Evolutionary conservation across 2,888 invertebrate genomes (phyloP).

Genomic region (Plebejus argus): DNA sequence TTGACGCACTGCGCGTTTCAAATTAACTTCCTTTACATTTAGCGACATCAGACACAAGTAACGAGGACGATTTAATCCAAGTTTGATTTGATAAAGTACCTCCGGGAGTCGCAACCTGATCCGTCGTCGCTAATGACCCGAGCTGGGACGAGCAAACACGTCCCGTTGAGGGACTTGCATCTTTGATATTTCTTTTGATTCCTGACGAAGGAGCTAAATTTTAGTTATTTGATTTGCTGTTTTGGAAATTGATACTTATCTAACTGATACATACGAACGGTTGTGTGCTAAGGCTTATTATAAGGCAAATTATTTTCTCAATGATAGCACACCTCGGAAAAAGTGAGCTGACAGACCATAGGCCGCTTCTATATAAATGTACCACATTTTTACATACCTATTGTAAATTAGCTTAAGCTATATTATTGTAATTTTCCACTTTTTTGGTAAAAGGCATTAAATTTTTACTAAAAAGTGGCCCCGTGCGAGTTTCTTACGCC

Average conservation of each 20-base stretch:
- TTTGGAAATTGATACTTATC: neutral
- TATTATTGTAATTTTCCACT: too few relatives aligned
- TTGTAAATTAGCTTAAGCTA: too few relatives aligned
- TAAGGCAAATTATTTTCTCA: too few relatives aligned
- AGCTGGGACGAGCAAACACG: neutral
- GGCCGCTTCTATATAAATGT: too few relatives aligned
- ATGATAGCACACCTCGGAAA: too few relatives aligned
- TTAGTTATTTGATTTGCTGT: neutral
- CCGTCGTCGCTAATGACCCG: conserved; percentile 7
- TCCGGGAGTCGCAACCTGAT: neutral
- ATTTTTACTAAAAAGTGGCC: too few relatives aligned
- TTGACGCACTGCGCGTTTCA: neutral
- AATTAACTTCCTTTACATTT: neutral
- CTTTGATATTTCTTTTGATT: neutral
- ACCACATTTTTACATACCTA: too few relatives aligned
- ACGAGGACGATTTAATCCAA: neutral
- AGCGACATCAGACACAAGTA: neutral
- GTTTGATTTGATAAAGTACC: conserved; percentile 11
- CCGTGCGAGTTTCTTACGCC: too few relatives aligned
- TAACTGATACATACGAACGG: too few relatives aligned
- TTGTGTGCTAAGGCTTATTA: too few relatives aligned
- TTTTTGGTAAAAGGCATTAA: too few relatives aligned
- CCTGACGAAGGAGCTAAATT: neutral
- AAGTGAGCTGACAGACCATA: too few relatives aligned
- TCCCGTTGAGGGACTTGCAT: neutral